Percentiles rank a stretch among this genome's conserved stretches.
phyloP scores from a whole-genome alignment of 2,797 vertebrate genomes.

The Rhinogobio ventralis region DNA sequence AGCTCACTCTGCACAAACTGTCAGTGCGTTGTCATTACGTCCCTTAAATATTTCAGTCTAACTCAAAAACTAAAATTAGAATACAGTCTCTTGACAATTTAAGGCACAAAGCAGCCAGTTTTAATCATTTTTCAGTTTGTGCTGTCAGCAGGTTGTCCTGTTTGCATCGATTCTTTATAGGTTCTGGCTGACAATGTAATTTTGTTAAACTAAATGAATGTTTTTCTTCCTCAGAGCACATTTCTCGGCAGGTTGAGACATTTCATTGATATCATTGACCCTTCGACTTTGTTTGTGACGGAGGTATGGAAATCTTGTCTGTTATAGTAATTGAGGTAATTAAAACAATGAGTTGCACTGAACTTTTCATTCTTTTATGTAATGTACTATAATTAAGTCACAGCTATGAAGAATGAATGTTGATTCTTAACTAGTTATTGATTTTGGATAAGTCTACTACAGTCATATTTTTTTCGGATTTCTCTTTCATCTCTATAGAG shows the following conservation, averaged over 20 bases:
- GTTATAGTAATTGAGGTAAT: background rate
- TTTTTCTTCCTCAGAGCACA: slow-evolving; percentile 77
- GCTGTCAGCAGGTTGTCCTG: background rate
- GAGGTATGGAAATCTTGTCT: slow-evolving; percentile 80
- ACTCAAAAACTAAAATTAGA: slow-evolving; percentile 32
- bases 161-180: background rate
- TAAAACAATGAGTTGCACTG: background rate
- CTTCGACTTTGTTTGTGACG: slow-evolving; percentile 90
- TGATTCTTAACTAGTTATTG: background rate
- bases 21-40: background rate
- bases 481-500: slow-evolving; percentile 72
- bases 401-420: background rate
- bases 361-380: background rate
- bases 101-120: background rate
- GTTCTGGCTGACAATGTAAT: background rate
- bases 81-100: background rate
- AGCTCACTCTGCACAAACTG: slow-evolving; percentile 2
- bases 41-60: slow-evolving; percentile 3
- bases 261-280: slow-evolving; percentile 92
- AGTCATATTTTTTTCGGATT: background rate
- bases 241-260: slow-evolving; percentile 92
- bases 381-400: background rate
- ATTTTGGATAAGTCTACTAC: background rate
- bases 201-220: background rate
- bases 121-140: background rate